phyloP scores from a whole-genome alignment of 2,888 invertebrate genomes.

The Papilio protenor region DNA sequence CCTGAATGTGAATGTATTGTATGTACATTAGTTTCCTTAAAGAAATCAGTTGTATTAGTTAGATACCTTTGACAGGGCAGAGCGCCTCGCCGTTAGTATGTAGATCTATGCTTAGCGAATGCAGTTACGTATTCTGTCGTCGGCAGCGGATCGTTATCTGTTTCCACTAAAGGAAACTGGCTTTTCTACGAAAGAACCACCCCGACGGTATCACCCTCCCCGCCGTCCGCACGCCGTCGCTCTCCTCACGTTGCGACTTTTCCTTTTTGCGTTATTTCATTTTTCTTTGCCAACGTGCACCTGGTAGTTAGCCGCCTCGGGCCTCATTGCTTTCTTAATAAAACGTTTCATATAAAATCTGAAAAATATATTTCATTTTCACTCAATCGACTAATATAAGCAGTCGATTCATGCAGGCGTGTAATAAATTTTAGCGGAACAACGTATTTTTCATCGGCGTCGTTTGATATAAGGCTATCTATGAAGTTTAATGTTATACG shows the following conservation, averaged over 20 bases:
- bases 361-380: slow-evolving; percentile 51
- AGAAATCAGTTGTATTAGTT: slow-evolving; percentile 71
- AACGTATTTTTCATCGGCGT: slow-evolving; percentile 41
- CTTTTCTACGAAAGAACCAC: slow-evolving; percentile 81
- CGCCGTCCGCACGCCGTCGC: slow-evolving; percentile 57
- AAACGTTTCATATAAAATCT: slow-evolving; percentile 58
- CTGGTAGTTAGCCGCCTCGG: slow-evolving; percentile 79
- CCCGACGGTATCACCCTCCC: slow-evolving; percentile 67
- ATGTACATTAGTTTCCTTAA: slow-evolving; percentile 59
- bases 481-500: slow-evolving; percentile 78
- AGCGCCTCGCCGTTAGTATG: slow-evolving; percentile 64
- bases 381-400: slow-evolving; percentile 35
- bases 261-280: slow-evolving; percentile 82
- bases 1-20: slow-evolving; percentile 41
- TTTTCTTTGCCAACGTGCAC: slow-evolving; percentile 81
- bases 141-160: slow-evolving; percentile 84
- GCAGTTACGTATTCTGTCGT: slow-evolving; percentile 83
- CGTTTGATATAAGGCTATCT: slow-evolving; percentile 56
- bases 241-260: slow-evolving; percentile 66
- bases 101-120: slow-evolving; percentile 76
- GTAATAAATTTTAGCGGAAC: slow-evolving; percentile 41
- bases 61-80: slow-evolving; percentile 72
- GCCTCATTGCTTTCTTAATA: slow-evolving; percentile 69
- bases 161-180: slow-evolving; percentile 84
- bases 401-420: slow-evolving; percentile 37